Evolutionary conservation across 2,113 vertebrate genomes (phyloP).

Genomic region (Diadophis punctatus): DNA sequence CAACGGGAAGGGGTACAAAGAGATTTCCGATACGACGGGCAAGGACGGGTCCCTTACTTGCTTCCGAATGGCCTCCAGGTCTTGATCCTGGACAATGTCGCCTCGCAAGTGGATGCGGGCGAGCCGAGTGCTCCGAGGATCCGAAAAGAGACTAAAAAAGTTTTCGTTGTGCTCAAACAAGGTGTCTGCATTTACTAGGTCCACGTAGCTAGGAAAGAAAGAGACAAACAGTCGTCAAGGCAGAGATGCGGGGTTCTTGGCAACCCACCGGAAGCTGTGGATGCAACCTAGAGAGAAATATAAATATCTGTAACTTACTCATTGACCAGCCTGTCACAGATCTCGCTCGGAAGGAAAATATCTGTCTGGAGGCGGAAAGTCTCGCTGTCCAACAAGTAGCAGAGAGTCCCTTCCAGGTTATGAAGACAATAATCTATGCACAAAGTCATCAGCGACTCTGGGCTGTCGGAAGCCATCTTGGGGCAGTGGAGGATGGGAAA

Average conservation of each 20-base stretch:
- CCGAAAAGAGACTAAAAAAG: slow-evolving; percentile 94
- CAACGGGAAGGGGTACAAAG: background rate
- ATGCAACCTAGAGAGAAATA: background rate
- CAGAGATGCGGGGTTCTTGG: accelerated
- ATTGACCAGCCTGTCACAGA: slow-evolving; percentile 93
- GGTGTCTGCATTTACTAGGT: slow-evolving; percentile 89
- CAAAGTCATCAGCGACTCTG: slow-evolving; percentile 89
- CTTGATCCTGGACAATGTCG: slow-evolving; percentile 87
- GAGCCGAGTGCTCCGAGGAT: slow-evolving; percentile 90
- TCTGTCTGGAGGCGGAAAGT: slow-evolving; percentile 84
- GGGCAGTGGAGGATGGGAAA: background rate
- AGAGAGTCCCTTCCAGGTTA: slow-evolving; percentile 91
- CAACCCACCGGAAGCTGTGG: background rate
- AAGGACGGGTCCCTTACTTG: slow-evolving; percentile 72
- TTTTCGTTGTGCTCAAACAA: slow-evolving; percentile 87
- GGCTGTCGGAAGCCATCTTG: slow-evolving; percentile 83
- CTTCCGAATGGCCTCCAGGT: slow-evolving; percentile 91
- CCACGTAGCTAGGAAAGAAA: slow-evolving; percentile 80
- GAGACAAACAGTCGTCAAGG: background rate
- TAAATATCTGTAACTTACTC: slow-evolving; percentile 69
- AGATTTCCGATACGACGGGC: background rate
- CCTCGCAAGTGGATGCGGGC: slow-evolving; percentile 88
- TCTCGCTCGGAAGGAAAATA: slow-evolving; percentile 95
- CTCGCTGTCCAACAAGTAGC: slow-evolving; percentile 85
- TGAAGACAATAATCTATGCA: slow-evolving; percentile 89